Conservation (phyloP, 2,888 invertebrate species). For the Heteromyza rotundicornis region DNA sequence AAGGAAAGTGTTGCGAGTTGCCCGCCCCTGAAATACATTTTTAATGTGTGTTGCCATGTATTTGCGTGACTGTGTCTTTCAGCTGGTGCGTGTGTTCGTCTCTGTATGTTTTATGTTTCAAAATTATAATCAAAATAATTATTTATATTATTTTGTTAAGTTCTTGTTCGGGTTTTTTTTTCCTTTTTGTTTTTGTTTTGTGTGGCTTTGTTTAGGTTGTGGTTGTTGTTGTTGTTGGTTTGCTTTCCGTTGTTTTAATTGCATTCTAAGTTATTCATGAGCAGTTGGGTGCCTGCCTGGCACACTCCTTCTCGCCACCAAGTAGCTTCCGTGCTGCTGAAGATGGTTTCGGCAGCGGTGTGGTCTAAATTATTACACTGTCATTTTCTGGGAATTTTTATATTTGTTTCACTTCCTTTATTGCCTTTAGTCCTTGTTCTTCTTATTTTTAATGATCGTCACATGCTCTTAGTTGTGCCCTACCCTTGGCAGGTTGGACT, state of each 20-base stretch:
- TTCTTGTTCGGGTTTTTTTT: conserved; percentile 5
- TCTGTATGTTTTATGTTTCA: conserved; percentile 25
- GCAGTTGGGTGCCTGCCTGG: conserved; percentile 3
- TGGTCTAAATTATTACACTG: not conserved
- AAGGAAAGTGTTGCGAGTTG: conserved; percentile 16
- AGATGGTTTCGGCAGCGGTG: not conserved
- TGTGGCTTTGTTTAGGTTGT: not conserved
- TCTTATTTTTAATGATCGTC: not conserved
- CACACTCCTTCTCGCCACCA: too few relatives aligned
- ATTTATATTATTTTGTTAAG: conserved; percentile 40
- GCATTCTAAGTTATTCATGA: conserved; percentile 27
- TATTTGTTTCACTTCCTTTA: not conserved
- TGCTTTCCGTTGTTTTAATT: conserved; percentile 24
- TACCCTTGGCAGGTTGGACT: too few relatives aligned
- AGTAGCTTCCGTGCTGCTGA: too few relatives aligned
- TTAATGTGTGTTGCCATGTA: too few relatives aligned
- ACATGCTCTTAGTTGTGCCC: not conserved
- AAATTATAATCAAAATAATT: conserved; percentile 50
- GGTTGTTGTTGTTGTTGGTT: not conserved
- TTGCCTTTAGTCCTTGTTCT: not conserved
- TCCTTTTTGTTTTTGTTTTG: not conserved
- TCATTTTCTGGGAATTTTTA: not conserved
- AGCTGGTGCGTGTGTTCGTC: conserved; percentile 28
- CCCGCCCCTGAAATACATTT: conserved; percentile 40
- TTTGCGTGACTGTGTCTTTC: conserved; percentile 29